A percentile compares a stretch with the other conserved stretches of the same genome.
These are phyloP conservation scores for Acrocyrtus sp. DNA, from an alignment of 2,888 invertebrate genomes.

Conservation along the genomic window DNA sequence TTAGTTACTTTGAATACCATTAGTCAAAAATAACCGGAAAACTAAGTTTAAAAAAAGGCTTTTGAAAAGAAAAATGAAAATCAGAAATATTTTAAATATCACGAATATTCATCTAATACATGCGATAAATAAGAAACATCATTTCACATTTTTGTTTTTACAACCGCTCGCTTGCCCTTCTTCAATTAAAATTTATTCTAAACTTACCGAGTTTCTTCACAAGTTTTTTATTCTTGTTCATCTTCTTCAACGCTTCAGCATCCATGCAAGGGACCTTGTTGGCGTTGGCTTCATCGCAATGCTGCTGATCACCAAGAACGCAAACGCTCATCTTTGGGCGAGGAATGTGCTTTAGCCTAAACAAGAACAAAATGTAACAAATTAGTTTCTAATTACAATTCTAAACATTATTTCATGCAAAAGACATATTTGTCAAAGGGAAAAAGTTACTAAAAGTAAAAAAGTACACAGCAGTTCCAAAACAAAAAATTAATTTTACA, in stretches of 20 bases:
- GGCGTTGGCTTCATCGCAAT: constrained; percentile 97
- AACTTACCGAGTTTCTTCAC: constrained; percentile 94
- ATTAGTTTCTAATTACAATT: background rate
- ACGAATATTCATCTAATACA: constrained; percentile 29
- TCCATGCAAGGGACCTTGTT: constrained; percentile 95
- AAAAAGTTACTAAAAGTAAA: too few relatives aligned
- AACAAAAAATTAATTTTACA: too few relatives aligned
- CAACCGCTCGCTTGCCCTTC: background rate
- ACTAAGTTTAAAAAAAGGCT: background rate
- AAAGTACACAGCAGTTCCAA: too few relatives aligned
- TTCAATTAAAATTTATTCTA: background rate
- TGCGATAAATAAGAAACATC: constrained; percentile 23
- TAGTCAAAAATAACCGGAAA: background rate
- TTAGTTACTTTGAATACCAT: too few relatives aligned
- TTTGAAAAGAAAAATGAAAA: background rate
- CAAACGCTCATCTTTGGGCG: constrained; percentile 99
- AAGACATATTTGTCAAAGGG: too few relatives aligned
- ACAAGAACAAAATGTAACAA: background rate
- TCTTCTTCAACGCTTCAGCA: constrained; percentile 96
- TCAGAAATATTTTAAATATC: constrained; percentile 17
- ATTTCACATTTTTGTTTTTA: background rate
- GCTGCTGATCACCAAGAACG: constrained; percentile 98
- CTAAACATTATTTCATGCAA: too few relatives aligned
- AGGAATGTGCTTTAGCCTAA: constrained; percentile 97
- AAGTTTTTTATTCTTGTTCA: constrained; percentile 99